phyloP scores from a whole-genome alignment of 2,113 vertebrate genomes.

The Myotis yumanensis region DNA sequence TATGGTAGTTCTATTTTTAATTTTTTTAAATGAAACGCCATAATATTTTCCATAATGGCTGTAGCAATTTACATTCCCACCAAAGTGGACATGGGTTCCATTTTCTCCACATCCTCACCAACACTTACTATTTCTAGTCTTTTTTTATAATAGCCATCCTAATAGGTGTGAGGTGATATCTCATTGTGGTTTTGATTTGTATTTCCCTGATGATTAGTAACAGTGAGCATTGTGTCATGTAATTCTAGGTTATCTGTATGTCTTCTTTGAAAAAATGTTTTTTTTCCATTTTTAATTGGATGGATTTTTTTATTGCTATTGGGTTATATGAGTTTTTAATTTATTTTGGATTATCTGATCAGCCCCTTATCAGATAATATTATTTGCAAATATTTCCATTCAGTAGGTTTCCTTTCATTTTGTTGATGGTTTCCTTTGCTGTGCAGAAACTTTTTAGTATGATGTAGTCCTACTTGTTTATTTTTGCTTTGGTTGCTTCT shows the following conservation, averaged over 20 bases:
- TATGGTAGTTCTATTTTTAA: neutral
- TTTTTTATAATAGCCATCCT: neutral
- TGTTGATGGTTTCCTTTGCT: neutral
- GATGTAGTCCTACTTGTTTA: neutral
- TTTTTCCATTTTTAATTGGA: neutral
- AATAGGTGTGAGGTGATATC: neutral
- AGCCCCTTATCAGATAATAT: neutral
- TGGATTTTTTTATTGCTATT: neutral
- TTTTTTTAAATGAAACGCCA: neutral
- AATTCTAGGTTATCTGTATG: neutral
- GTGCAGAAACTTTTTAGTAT: neutral
- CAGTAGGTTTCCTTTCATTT: neutral
- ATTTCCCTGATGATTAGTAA: neutral
- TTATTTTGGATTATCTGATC: neutral
- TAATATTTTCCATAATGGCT: neutral
- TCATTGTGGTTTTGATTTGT: neutral
- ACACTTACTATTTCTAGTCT: neutral
- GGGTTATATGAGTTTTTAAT: neutral
- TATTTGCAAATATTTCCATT: neutral
- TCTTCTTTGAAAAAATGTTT: neutral
- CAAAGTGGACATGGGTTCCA: neutral
- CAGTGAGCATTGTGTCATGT: neutral
- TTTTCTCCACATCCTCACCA: neutral
- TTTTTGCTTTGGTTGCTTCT: neutral
- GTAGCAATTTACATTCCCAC: too few species aligned